Percentiles rank a stretch among this genome's conserved stretches.
Conservation (phyloP, 2,888 invertebrate genomes). For the Heliconius ethilla region DNA sequence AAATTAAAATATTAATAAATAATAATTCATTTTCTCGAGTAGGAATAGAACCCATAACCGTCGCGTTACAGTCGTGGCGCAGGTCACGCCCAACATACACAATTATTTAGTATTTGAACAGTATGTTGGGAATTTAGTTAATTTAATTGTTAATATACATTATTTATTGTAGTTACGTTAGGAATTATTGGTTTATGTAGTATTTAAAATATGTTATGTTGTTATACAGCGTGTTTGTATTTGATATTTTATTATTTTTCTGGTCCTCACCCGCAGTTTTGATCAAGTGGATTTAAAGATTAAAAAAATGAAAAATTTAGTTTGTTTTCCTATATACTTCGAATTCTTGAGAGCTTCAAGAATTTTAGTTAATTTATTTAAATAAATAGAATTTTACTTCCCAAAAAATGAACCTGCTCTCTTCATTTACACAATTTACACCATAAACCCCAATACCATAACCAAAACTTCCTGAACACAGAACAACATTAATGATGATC, state of each 20-base stretch:
- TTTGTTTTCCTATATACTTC: too few relatives aligned
- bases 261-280: background rate
- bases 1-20: too few relatives aligned
- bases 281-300: too few relatives aligned
- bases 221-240: background rate
- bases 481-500: slow-evolving; percentile 2
- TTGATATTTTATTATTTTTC: background rate
- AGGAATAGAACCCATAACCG: background rate
- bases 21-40: too few relatives aligned
- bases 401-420: background rate
- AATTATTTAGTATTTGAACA: background rate
- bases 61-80: too few relatives aligned
- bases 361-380: background rate
- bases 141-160: background rate
- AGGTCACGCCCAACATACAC: background rate
- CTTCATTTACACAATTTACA: background rate
- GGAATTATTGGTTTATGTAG: background rate
- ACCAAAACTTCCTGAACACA: background rate
- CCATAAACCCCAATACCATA: background rate
- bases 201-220: slow-evolving; percentile 2
- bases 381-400: background rate
- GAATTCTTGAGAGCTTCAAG: too few relatives aligned
- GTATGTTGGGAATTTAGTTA: background rate
- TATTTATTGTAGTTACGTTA: background rate
- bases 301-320: too few relatives aligned